A percentile compares a stretch with the other conserved stretches of the same genome.
phyloP scores from a whole-genome alignment of 2,113 vertebrate genomes.

The Dicentrarchus labrax region DNA sequence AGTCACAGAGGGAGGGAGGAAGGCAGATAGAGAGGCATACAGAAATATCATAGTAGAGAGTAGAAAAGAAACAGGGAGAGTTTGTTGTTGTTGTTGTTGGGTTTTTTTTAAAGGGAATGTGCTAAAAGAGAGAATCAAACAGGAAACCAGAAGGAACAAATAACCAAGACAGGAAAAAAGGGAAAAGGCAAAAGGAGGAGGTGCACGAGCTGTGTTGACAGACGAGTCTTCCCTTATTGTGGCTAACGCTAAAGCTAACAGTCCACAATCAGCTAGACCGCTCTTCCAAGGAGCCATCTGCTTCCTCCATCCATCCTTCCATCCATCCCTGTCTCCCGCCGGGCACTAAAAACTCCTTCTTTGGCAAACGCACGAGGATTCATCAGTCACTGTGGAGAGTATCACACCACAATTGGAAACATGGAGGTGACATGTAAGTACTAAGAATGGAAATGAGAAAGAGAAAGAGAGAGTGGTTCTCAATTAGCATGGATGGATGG shows the following conservation, averaged over 20 bases:
- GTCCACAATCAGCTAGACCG: slow-evolving; percentile 53
- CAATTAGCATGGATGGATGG: slow-evolving; percentile 44
- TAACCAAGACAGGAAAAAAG: slow-evolving; percentile 17
- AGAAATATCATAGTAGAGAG: slow-evolving; percentile 46
- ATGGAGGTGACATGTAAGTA: slow-evolving; percentile 88
- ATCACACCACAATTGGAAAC: slow-evolving; percentile 65
- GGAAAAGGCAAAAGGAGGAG: slow-evolving; percentile 46
- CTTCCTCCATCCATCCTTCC: slow-evolving; percentile 42
- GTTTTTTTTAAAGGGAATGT: background rate
- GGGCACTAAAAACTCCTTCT: slow-evolving; percentile 44
- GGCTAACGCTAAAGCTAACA: slow-evolving; percentile 62
- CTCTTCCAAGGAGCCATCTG: slow-evolving; percentile 63
- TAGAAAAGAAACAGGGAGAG: slow-evolving; percentile 6
- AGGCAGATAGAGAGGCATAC: slow-evolving; percentile 55
- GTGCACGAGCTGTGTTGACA: slow-evolving; percentile 53
- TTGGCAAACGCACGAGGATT: slow-evolving; percentile 56
- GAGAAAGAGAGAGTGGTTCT: slow-evolving; percentile 29
- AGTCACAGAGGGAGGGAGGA: slow-evolving; percentile 75
- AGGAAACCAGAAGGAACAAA: slow-evolving; percentile 20
- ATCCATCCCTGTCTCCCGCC: slow-evolving; percentile 45
- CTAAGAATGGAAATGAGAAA: slow-evolving; percentile 13
- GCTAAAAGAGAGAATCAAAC: slow-evolving; percentile 7
- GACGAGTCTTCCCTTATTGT: slow-evolving; percentile 60
- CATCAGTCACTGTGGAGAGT: slow-evolving; percentile 75
- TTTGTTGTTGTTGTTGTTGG: background rate